Evolutionary conservation across 2,888 invertebrate genomes (phyloP).

Genomic region (Mesorhabditis belari): DNA sequence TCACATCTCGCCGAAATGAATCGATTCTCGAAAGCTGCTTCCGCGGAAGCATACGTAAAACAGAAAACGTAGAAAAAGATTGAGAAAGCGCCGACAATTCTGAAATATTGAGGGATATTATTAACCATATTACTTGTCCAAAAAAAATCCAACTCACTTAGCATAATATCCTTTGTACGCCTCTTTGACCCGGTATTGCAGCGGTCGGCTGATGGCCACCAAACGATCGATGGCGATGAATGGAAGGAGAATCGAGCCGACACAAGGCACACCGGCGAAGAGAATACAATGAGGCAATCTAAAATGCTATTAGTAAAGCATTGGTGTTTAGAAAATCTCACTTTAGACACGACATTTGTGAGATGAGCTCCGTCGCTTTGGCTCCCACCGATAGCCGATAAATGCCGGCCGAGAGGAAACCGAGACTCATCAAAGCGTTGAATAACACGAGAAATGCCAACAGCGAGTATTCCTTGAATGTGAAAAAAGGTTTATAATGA

Average conservation of each 20-base stretch:
- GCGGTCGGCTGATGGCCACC: background rate
- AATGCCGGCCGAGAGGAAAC: background rate
- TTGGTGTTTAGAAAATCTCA: background rate
- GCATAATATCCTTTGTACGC: background rate
- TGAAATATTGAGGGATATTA: background rate
- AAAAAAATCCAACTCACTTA: background rate
- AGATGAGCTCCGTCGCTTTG: background rate
- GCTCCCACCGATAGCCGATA: background rate
- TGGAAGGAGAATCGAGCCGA: background rate
- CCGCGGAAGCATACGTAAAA: background rate
- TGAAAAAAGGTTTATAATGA: background rate
- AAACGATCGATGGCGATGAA: background rate
- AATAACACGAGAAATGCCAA: background rate
- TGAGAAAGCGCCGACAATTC: too few relatives aligned
- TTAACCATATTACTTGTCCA: background rate
- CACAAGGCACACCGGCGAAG: background rate
- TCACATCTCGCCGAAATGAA: background rate
- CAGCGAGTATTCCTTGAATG: background rate
- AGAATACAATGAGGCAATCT: background rate
- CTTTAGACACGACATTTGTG: background rate
- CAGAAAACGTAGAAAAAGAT: background rate
- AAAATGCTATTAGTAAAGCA: too few relatives aligned
- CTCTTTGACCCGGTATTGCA: background rate
- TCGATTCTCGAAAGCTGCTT: background rate
- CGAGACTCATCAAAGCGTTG: background rate